Evolutionary conservation across 2,797 vertebrate species (phyloP), one percentile per base, ranked within the genome.

Genomic region (Ispidina picta): DNA sequence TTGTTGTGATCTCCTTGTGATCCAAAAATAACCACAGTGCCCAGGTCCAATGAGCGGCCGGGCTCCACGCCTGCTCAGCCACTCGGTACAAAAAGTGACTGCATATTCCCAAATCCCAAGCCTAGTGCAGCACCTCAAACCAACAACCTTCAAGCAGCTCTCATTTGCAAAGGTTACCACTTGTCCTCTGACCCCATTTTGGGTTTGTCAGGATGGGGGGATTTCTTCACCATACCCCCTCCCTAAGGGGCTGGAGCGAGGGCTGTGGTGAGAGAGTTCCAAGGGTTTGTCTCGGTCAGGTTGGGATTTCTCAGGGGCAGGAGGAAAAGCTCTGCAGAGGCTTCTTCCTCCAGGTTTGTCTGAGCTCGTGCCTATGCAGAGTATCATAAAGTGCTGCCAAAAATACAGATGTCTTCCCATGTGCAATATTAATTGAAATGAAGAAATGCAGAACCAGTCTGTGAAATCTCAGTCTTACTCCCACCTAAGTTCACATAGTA

Each of bases 381-480:
- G n/a, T n/a, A 44, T n/a, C 82, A 23, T 25, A 85, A 76, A 83
- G 72, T 29, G 63, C 25, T 44, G 60, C 70, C 66, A 83, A 70
- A 86, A 91, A 70, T 64, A 68, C 73, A 76, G 71, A 66, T 69
- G 20, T 59, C 71, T 84, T 62, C 74, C 62, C 63, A 8, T 66
- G 8, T 26, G 29, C 0, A 1, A 22, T 43, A 82, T 69, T 71
- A 83, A 71, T 35, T 62, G 80, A 75, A 89, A 85, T 54, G 48
- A 83, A 56, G 69, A 52, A 75, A 90, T 85, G 63, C 79, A 80
- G 55, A 72, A 26, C 59, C 2, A 4, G 31, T 37, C 74, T 82
- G 18, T 62, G 58, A 83, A 82, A 74, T 86, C 75, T 79, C 71
- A 77, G 71, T 58, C 54, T 72, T 62, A 8, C 81, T 86, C 80